phyloP scores from a whole-genome alignment of 92 coral and sea anemone species.

The Heteractis magnifica region DNA sequence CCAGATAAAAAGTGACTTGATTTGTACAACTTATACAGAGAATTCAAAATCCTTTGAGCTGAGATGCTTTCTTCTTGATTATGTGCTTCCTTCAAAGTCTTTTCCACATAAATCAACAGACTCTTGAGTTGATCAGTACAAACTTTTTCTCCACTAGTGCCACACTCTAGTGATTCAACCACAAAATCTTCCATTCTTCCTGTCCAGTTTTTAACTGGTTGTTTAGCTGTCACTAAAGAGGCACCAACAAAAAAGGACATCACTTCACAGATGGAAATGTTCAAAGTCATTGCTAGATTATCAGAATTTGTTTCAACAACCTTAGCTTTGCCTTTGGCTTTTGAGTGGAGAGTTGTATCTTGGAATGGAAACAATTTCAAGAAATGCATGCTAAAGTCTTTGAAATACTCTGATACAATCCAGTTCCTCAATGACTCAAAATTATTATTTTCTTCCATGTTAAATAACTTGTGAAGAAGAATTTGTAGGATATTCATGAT shows the following conservation, averaged over 20 bases:
- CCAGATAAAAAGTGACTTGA: slow-evolving; percentile 63
- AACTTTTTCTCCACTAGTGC: slow-evolving; percentile 32
- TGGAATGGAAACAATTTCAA: slow-evolving; percentile 75
- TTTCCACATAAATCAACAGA: slow-evolving; percentile 49
- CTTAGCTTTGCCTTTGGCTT: slow-evolving; percentile 56
- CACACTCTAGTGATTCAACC: slow-evolving; percentile 28
- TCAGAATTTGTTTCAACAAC: slow-evolving; percentile 18
- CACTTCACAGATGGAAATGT: slow-evolving; percentile 65
- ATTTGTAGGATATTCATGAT: no score
- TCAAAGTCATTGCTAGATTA: slow-evolving; percentile 29
- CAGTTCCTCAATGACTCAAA: slow-evolving; percentile 8
- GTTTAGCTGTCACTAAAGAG: slow-evolving; percentile 8
- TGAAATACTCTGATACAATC: slow-evolving; percentile 44
- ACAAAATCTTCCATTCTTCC: slow-evolving; percentile 56
- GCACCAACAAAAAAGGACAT: slow-evolving; percentile 42
- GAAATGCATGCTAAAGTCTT: slow-evolving; percentile 68
- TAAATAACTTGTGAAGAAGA: no score
- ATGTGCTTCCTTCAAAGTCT: slow-evolving; percentile 19
- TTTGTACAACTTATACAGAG: slow-evolving; percentile 55
- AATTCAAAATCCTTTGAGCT: slow-evolving; percentile 35
- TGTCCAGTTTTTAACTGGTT: slow-evolving; percentile 18
- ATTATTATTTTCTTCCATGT: no score
- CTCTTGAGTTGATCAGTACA: slow-evolving; percentile 51
- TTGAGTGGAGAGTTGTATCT: slow-evolving; percentile 16
- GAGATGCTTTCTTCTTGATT: not conserved